Conservation (phyloP, 37 sponge, comb jelly and placozoan genomes). For the Cliona cf. orientalis region DNA sequence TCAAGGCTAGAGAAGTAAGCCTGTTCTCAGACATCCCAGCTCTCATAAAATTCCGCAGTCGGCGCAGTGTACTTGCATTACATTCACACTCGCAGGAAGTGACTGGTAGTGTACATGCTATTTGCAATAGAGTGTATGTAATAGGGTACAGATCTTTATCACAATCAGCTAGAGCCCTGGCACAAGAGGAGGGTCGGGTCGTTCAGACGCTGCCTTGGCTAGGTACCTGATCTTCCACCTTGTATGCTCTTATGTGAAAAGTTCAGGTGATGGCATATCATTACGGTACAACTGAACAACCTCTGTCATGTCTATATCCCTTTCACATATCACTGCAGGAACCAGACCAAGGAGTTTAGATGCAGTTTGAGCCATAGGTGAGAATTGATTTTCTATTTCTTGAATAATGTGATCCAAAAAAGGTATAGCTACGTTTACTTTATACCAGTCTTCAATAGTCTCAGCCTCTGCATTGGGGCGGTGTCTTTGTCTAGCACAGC, state of each 20-base stretch:
- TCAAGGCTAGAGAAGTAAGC: no score
- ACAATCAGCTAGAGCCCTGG: constrained; percentile 35
- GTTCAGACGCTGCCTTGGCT: neutral
- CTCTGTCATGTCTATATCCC: neutral
- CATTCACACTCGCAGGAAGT: constrained; percentile 60
- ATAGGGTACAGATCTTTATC: constrained; percentile 28
- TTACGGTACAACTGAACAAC: neutral
- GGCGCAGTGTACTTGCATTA: constrained; percentile 48
- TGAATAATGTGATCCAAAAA: constrained; percentile 44
- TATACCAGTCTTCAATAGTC: neutral
- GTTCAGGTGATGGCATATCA: constrained; percentile 55
- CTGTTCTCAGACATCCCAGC: constrained; percentile 48
- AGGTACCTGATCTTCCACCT: constrained; percentile 40
- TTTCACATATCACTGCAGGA: constrained; percentile 23
- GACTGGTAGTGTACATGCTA: constrained; percentile 58
- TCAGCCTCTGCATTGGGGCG: constrained; percentile 34
- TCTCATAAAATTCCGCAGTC: constrained; percentile 45
- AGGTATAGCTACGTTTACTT: constrained; percentile 44
- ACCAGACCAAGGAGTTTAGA: constrained; percentile 39
- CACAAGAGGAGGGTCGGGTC: constrained; percentile 40
- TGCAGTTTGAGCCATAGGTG: constrained; percentile 4
- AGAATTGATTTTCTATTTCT: constrained; percentile 23
- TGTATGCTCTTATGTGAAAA: constrained; percentile 11
- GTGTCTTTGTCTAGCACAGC: constrained; percentile 42
- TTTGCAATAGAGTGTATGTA: constrained; percentile 16